Evolutionary conservation across 2,888 invertebrate genomes (phyloP).

Genomic region (Amphimallon solstitiale): DNA sequence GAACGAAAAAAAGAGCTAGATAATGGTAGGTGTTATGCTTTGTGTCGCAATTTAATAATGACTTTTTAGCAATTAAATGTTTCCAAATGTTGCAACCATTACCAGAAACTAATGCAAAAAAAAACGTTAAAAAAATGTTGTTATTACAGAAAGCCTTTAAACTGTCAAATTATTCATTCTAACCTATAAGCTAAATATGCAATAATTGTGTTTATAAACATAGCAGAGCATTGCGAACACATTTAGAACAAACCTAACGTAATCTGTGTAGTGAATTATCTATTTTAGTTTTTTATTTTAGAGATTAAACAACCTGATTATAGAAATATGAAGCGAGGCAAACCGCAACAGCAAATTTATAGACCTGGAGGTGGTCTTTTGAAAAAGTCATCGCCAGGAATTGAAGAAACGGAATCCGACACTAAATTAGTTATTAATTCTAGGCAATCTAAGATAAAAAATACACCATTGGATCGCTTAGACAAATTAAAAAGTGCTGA

Average conservation of each 20-base stretch:
- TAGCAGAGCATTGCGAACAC: neutral
- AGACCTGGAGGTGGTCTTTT: conserved; percentile 82
- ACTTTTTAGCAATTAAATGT: conserved; percentile 22
- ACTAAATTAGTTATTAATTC: conserved; percentile 52
- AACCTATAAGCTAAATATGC: conserved; percentile 34
- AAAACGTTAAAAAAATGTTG: neutral
- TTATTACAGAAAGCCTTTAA: conserved; percentile 6
- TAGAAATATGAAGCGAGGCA: conserved; percentile 67
- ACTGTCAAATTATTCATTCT: conserved; percentile 39
- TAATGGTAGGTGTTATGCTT: conserved; percentile 52
- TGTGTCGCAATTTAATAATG: conserved; percentile 28
- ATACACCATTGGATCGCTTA: conserved; percentile 25
- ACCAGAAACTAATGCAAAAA: neutral
- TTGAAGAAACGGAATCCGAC: conserved; percentile 68
- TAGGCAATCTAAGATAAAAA: conserved; percentile 45
- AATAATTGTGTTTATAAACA: conserved; percentile 41
- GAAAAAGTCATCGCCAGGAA: conserved; percentile 72
- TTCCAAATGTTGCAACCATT: neutral
- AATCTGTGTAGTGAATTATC: neutral
- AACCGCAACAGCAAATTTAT: conserved; percentile 77
- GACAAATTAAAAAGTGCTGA: conserved; percentile 51
- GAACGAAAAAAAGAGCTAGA: conserved; percentile 53
- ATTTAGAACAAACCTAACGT: conserved; percentile 2
- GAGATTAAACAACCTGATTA: conserved; percentile 38
- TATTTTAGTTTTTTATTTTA: conserved; percentile 27